phyloP scores from a whole-genome alignment of 2,113 vertebrate species.

The Enhydra lutris region DNA sequence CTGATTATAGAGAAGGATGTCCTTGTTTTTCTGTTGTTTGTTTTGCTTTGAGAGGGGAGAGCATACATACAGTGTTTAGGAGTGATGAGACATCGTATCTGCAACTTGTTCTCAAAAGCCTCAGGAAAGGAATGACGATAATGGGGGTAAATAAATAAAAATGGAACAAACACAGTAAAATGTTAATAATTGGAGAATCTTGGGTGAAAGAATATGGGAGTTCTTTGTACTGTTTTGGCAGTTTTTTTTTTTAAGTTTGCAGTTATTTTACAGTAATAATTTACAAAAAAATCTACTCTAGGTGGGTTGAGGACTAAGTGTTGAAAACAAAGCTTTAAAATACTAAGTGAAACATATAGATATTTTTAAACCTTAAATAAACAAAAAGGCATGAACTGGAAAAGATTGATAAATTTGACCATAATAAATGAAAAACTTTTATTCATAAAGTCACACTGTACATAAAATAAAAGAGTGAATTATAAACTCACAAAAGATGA shows the following conservation, averaged over 20 bases:
- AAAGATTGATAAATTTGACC: neutral
- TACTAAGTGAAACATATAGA: neutral
- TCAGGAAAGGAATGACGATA: neutral
- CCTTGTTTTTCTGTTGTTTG: neutral
- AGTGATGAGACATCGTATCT: neutral
- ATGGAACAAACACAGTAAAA: neutral
- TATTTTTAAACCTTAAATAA: slow-evolving; percentile 2
- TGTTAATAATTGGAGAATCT: neutral
- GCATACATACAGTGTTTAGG: neutral
- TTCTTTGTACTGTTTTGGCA: neutral
- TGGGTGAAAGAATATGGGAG: neutral
- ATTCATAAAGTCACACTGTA: neutral
- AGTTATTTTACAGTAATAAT: neutral
- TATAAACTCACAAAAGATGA: neutral
- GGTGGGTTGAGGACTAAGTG: neutral
- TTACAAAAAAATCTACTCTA: neutral
- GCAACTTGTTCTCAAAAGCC: neutral
- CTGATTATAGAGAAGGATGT: neutral
- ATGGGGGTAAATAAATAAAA: neutral
- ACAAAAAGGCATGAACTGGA: neutral
- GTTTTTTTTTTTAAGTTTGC: neutral
- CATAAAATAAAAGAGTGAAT: neutral
- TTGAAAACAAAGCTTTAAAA: neutral
- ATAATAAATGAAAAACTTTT: neutral
- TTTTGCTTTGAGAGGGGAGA: neutral